Evolutionary conservation across 2,113 vertebrate genomes (phyloP).

Genomic region (Chloebia gouldiae): DNA sequence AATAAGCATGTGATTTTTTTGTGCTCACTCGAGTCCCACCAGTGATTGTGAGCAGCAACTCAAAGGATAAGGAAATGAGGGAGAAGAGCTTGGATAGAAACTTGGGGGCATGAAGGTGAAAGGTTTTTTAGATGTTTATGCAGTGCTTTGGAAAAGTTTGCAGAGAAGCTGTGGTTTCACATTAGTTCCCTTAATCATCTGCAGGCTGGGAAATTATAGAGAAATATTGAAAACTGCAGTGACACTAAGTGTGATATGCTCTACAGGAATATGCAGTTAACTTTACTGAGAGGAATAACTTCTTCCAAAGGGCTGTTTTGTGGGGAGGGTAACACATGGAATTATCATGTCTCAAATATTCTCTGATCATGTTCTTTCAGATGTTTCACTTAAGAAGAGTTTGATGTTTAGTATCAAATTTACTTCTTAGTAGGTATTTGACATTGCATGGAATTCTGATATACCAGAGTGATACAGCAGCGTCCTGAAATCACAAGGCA

Average conservation of each 20-base stretch:
- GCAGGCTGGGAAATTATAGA: not conserved
- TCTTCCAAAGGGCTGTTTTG: not conserved
- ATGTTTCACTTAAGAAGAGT: not conserved
- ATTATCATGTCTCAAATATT: not conserved
- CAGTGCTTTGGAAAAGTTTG: not conserved
- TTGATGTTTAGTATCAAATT: not conserved
- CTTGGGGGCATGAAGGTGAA: not conserved
- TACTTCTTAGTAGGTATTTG: not conserved
- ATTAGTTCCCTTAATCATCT: not conserved
- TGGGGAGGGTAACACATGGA: not conserved
- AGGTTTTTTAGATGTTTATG: not conserved
- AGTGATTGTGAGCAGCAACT: not conserved
- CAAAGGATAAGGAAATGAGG: not conserved
- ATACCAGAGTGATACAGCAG: not conserved
- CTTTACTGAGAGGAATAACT: not conserved
- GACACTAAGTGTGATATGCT: not conserved
- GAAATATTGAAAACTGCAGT: not conserved
- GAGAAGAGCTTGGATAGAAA: not conserved
- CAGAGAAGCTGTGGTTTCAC: not conserved
- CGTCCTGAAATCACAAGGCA: not conserved
- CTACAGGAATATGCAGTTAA: not conserved
- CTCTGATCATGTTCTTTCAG: not conserved
- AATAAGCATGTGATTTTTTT: not conserved
- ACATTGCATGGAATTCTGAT: not conserved
- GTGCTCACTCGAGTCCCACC: not conserved